Evolutionary conservation across 1,140 invertebrate species (phyloP).

Genomic region (Asobara japonica): DNA sequence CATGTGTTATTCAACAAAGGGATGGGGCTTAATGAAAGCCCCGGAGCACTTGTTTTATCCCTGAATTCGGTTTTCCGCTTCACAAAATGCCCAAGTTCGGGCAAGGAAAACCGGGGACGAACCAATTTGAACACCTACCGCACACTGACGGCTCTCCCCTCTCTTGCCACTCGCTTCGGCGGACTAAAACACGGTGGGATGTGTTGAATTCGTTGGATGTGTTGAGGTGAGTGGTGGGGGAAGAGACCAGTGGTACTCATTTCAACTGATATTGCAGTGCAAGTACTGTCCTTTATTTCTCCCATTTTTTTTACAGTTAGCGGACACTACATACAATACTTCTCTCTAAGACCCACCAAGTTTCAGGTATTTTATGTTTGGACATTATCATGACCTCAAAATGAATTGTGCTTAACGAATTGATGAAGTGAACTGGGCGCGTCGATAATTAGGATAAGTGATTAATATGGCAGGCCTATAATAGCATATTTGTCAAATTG

Average conservation of each 20-base stretch:
- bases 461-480: too few relatives aligned
- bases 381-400: background rate
- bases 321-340: too few relatives aligned
- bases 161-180: background rate
- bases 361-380: background rate
- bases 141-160: slow-evolving; percentile 24
- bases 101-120: slow-evolving; percentile 24
- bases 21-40: background rate
- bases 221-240: background rate
- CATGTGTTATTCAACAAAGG: background rate
- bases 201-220: background rate
- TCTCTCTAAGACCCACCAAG: background rate
- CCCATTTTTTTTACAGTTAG: slow-evolving; percentile 10
- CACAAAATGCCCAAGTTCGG: slow-evolving; percentile 13
- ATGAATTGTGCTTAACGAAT: background rate
- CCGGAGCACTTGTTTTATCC: background rate
- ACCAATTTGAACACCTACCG: slow-evolving; percentile 33
- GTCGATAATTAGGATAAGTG: too few relatives aligned
- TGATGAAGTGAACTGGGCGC: too few relatives aligned
- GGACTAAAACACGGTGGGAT: background rate
- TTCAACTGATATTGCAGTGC: background rate
- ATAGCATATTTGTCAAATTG: too few relatives aligned
- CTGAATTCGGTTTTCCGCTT: background rate
- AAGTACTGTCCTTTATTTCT: background rate
- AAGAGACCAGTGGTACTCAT: background rate